Conservation (phyloP, 2,797 vertebrate genomes). For the Tympanoctomys barrerae region DNA sequence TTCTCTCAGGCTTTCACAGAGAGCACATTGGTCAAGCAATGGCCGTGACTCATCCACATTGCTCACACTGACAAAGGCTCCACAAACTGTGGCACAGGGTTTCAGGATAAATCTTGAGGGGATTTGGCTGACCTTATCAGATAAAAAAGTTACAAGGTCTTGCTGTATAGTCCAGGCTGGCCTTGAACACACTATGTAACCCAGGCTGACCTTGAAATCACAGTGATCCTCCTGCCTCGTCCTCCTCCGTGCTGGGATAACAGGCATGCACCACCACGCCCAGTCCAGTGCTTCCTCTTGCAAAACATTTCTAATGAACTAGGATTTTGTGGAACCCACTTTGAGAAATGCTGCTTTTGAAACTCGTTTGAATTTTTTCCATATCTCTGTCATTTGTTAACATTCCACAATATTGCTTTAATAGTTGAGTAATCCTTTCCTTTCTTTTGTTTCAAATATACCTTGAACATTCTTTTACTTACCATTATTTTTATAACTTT, state of each 20-base stretch:
- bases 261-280: neutral
- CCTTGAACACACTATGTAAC: too few species aligned
- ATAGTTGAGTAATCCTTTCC: neutral
- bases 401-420: neutral
- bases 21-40: too few species aligned
- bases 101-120: too few species aligned
- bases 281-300: neutral
- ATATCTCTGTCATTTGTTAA: neutral
- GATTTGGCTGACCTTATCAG: too few species aligned
- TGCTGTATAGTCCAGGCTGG: neutral
- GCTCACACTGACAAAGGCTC: too few species aligned
- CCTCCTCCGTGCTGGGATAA: neutral
- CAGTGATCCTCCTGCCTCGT: neutral
- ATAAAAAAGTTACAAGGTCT: neutral
- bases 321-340: slow-evolving; percentile 12
- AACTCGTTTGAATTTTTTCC: neutral
- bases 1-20: too few species aligned
- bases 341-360: slow-evolving; percentile 41
- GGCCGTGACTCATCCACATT: too few species aligned
- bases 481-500: neutral
- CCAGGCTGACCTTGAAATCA: neutral
- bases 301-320: neutral
- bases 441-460: slow-evolving; percentile 26
- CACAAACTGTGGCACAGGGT: too few species aligned
- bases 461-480: neutral